Conservation (phyloP, 2,888 invertebrate genomes). For the Agrenia bidenticulata region DNA sequence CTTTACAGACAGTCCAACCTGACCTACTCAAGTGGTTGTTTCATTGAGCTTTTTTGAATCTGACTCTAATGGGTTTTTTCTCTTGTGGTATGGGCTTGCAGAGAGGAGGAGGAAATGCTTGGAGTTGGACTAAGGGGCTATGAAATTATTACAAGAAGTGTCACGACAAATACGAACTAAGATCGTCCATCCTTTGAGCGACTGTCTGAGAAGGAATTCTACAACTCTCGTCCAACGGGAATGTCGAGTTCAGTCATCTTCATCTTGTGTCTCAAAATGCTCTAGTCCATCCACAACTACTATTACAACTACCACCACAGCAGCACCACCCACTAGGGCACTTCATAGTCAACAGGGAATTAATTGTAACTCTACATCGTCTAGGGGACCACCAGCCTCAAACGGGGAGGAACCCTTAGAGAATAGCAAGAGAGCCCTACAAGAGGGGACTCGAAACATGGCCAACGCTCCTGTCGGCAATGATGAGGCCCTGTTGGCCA, state of each 20-base stretch:
- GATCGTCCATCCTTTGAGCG: slow-evolving; percentile 13
- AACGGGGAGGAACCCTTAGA: not conserved
- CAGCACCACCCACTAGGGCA: too few relatives aligned
- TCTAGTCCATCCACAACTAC: too few relatives aligned
- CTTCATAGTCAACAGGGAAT: not conserved
- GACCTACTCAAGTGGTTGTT: too few relatives aligned
- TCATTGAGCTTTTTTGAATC: too few relatives aligned
- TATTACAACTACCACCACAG: too few relatives aligned
- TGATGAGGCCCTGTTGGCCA: slow-evolving; percentile 54
- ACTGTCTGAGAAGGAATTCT: slow-evolving; percentile 11
- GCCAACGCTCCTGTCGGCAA: slow-evolving; percentile 47
- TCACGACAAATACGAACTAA: slow-evolving; percentile 20
- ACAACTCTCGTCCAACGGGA: slow-evolving; percentile 12
- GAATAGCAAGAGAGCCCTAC: too few relatives aligned
- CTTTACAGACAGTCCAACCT: too few relatives aligned
- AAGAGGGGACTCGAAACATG: slow-evolving; percentile 30
- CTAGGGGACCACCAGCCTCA: not conserved
- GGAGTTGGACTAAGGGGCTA: slow-evolving; percentile 2
- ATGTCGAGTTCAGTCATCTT: slow-evolving; percentile 10
- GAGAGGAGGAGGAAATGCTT: not conserved
- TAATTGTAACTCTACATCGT: slow-evolving; percentile 4
- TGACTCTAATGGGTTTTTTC: too few relatives aligned
- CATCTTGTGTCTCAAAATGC: too few relatives aligned
- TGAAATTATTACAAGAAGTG: slow-evolving; percentile 33
- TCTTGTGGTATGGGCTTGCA: too few relatives aligned